Base-by-base conservation (phyloP, 2,888 invertebrate genomes). In the Tipula helvola region DNA sequence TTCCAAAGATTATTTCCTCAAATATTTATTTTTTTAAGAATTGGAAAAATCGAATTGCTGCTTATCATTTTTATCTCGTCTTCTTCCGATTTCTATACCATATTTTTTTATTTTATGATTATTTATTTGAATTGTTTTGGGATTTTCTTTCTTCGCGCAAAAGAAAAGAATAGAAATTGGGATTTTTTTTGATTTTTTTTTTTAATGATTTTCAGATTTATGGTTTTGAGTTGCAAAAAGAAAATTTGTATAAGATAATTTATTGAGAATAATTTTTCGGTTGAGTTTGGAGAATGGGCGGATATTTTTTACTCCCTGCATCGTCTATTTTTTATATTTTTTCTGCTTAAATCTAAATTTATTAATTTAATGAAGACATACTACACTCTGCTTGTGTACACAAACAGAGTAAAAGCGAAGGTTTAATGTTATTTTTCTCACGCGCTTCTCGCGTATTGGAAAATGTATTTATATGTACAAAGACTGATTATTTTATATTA, bases 111-210 rank as follows among this genome's bases (percentile, higher is more conserved):
- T n/a, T 28, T 71, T 71, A 71, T 71, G 71, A 28, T 71, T 71
- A 71, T 71, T 71, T 71, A 71, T 71, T 71, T 71, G 71, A 71
- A 71, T 71, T 71, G 71, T 71, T 71, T 71, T 71, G 71, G 71
- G 71, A 71, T 71, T 28, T 71, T 71, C 71, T 71, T 71, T 28
- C 71, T 28, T 71, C 71, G 71, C 28, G 28, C 71, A 28, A 28
- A 1, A 28, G 28, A 28, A 28, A 28, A 28, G 28, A 28, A 28
- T 28, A 28, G 28, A 28, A 18, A 71, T 71, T 71, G 18, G 28
- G 28, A 71, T 10, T 10, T 10, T 71, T 71, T 71, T 71, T 28
- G 71, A 71, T 71, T 71, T 71, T 71, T 28, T 10, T 10, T 71
- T 71, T 71, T 71, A 71, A 71, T 28, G 71, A 71, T 71, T 71